Conservation (phyloP, 2,113 vertebrate species). For the Sander lucioperca region DNA sequence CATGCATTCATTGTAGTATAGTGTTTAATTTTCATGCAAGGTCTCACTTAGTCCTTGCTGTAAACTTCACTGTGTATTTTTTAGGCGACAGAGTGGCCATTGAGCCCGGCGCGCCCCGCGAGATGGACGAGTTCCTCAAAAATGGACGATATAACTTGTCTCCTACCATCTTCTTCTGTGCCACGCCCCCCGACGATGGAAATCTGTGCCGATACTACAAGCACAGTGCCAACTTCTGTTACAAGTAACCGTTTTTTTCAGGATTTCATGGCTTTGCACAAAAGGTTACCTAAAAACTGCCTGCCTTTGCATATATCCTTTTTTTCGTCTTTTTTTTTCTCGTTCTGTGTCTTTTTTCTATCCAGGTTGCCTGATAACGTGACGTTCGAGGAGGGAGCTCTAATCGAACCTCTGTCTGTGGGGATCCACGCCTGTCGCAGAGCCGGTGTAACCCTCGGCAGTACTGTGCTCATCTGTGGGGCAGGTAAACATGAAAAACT, state of each 20-base stretch:
- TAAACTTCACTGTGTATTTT: background rate
- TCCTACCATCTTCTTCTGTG: slow-evolving; percentile 94
- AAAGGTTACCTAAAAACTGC: slow-evolving; percentile 19
- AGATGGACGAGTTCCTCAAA: slow-evolving; percentile 93
- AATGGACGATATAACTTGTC: slow-evolving; percentile 93
- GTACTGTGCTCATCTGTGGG: slow-evolving; percentile 92
- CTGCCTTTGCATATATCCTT: background rate
- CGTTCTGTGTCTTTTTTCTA: background rate
- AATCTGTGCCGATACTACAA: slow-evolving; percentile 93
- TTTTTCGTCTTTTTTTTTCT: background rate
- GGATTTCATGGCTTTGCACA: background rate
- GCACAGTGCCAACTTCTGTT: slow-evolving; percentile 94
- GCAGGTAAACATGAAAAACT: slow-evolving; percentile 85
- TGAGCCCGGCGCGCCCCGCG: slow-evolving; percentile 91
- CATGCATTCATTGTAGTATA: background rate
- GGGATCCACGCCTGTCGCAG: slow-evolving; percentile 94
- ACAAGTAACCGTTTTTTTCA: slow-evolving; percentile 85
- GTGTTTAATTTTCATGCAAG: background rate
- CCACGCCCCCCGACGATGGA: slow-evolving; percentile 94
- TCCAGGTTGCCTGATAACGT: slow-evolving; percentile 93
- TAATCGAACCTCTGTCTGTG: slow-evolving; percentile 95
- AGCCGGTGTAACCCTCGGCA: slow-evolving; percentile 91
- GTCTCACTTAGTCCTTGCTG: background rate
- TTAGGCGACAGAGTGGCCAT: slow-evolving; percentile 95
- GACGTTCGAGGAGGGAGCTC: slow-evolving; percentile 97